Conservation (phyloP, 2,888 invertebrate genomes). For the Melinopterus prodromus region DNA sequence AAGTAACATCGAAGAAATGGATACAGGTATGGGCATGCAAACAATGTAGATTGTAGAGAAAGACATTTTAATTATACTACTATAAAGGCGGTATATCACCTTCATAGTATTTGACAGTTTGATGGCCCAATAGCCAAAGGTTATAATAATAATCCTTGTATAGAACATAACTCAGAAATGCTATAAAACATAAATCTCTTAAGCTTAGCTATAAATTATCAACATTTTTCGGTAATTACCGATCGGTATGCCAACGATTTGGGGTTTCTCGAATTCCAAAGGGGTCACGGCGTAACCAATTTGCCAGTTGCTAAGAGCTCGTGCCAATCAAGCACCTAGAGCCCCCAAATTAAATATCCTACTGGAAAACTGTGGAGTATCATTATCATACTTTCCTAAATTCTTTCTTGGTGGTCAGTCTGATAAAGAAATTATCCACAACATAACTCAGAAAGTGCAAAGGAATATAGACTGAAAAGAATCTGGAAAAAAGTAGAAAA, state of each 20-base stretch:
- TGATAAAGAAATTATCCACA: too few relatives aligned
- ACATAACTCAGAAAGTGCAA: too few relatives aligned
- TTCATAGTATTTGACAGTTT: background rate
- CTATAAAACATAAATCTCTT: background rate
- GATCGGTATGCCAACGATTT: background rate
- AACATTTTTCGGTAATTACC: background rate
- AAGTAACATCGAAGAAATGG: too few relatives aligned
- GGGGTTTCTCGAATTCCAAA: background rate
- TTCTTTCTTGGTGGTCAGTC: background rate
- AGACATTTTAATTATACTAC: too few relatives aligned
- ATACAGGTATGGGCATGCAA: too few relatives aligned
- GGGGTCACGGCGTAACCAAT: background rate
- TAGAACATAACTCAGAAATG: background rate
- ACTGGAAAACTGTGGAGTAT: background rate
- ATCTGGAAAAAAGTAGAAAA: too few relatives aligned
- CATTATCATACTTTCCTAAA: background rate
- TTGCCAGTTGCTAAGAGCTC: background rate
- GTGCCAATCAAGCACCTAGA: background rate
- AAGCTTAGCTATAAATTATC: background rate
- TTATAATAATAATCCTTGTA: background rate
- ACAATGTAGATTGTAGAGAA: too few relatives aligned
- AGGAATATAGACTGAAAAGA: too few relatives aligned
- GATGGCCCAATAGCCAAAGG: background rate
- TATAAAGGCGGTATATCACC: too few relatives aligned
- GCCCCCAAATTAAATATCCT: background rate